Evolutionary conservation across 2,888 invertebrate genomes (phyloP), one percentile per base, ranked within the genome.

Genomic region (Erebia ligea): DNA sequence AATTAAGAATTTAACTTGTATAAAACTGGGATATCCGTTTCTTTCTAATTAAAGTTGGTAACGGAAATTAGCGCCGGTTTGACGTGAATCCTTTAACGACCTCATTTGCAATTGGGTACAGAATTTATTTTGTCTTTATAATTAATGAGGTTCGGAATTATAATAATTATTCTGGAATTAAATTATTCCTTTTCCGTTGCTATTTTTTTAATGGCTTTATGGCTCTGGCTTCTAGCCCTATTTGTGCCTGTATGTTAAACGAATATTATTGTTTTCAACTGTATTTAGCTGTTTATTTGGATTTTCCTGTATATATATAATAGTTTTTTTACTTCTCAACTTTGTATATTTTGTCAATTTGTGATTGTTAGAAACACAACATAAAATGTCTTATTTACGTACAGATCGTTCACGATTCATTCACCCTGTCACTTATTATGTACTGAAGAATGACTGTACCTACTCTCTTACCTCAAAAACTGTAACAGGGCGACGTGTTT

Each of bases 51-150:
- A 62, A 66, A 72, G 45, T 54, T 68, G 57, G 19, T 63, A 62
- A 17, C 65, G 78, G 70, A 74, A 76, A 75, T 76, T 76, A 75
- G 74, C 70, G 74, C 61, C 61, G 72, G 73, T 74, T 75, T 76
- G 73, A 76, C 73, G 73, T 70, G 67, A 74, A 75, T 70, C 74
- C 73, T 73, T 75, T 76, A 76, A 76, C 72, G 75, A 77, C 71
- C 73, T 76, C 74, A 74, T 77, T 77, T 74, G 72, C 52, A 62
- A 63, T 69, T 54, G 66, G 66, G 62, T 59, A 56, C 56, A 65
- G 48, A 64, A 50, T 64, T 62, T 70, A 64, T 62, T n/a, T n/a
- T 62, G 62, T 62, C 48, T 62, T 21, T 48, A 21, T 62, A 62
- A 62, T 62, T 19, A 62, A 48, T 62, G 62, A 48, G 62, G 13